Evolutionary conservation across 2,113 vertebrate genomes (phyloP).

Genomic region (Scopus umbretta): DNA sequence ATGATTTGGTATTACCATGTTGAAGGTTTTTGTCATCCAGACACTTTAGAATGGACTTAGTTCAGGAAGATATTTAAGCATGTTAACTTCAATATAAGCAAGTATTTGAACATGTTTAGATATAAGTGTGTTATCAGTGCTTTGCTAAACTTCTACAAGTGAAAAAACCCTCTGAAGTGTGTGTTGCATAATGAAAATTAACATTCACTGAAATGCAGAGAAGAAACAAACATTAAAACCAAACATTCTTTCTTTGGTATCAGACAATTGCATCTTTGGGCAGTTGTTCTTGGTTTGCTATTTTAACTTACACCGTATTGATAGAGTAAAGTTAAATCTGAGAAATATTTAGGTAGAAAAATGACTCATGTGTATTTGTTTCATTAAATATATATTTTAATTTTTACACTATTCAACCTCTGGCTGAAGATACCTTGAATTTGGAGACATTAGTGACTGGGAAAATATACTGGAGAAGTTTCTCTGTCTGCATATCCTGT

Average conservation of each 20-base stretch:
- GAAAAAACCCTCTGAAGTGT: rapidly evolving
- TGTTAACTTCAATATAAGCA: neutral
- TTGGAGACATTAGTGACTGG: neutral
- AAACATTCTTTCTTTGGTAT: neutral
- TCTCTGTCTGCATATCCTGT: neutral
- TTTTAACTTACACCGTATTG: neutral
- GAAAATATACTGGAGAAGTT: neutral
- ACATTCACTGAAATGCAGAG: neutral
- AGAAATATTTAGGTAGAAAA: neutral
- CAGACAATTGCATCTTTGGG: neutral
- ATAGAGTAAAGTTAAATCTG: neutral
- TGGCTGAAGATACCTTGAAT: neutral
- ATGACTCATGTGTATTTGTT: neutral
- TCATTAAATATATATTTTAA: neutral
- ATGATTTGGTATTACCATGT: neutral
- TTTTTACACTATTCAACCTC: neutral
- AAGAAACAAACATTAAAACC: neutral
- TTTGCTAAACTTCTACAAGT: neutral
- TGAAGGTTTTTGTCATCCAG: neutral
- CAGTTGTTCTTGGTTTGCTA: neutral
- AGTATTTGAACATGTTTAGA: neutral
- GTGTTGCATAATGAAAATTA: neutral
- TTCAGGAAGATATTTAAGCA: neutral
- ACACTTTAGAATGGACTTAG: neutral
- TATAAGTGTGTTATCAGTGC: neutral